Evolutionary conservation across 2,888 invertebrate species (phyloP).

Genomic region (Cordilura impudica): DNA sequence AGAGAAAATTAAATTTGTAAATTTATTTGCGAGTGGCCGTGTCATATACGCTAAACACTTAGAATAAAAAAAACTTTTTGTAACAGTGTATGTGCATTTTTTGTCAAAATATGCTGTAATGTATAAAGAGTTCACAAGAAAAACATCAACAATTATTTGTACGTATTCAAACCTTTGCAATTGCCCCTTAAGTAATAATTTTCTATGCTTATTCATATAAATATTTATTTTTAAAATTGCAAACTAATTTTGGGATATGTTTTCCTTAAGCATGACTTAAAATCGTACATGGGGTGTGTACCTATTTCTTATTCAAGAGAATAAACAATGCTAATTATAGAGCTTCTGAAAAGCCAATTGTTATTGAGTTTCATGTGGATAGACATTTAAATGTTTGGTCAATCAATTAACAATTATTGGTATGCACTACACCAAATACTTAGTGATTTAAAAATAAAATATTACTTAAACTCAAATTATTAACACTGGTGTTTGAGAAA

Average conservation of each 20-base stretch:
- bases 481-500: not conserved
- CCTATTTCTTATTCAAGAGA: constrained; percentile 17
- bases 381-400: constrained; percentile 5
- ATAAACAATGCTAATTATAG: constrained; percentile 33
- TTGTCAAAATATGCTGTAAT: too few relatives aligned
- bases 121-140: too few relatives aligned
- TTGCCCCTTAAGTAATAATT: constrained; percentile 7
- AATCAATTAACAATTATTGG: not conserved
- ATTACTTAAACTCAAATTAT: too few relatives aligned
- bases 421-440: not conserved
- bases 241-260: constrained; percentile 5
- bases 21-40: too few relatives aligned
- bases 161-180: not conserved
- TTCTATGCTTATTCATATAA: constrained; percentile 14
- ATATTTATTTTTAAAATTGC: constrained; percentile 5
- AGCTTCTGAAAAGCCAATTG: constrained; percentile 32
- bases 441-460: not conserved
- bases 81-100: too few relatives aligned
- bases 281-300: constrained; percentile 27
- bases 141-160: not conserved
- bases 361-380: constrained; percentile 13
- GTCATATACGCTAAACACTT: too few relatives aligned
- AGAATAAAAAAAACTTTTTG: too few relatives aligned
- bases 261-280: not conserved
- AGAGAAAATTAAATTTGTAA: too few relatives aligned